These are phyloP conservation scores for Ficedula albicollis DNA, from an alignment of 2,797 vertebrate species.

Conservation along the genomic window DNA sequence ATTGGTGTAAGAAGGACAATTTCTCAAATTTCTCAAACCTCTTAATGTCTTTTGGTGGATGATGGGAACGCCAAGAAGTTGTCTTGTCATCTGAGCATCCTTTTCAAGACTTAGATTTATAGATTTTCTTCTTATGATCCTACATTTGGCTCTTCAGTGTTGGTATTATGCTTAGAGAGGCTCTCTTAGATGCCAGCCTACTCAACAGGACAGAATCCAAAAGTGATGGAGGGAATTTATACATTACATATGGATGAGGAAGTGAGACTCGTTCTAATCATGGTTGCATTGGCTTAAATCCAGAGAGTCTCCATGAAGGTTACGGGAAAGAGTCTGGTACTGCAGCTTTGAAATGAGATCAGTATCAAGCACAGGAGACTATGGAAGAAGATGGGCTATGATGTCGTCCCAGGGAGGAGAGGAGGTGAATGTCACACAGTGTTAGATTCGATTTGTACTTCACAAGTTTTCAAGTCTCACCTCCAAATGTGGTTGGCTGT, in stretches of 20 bases:
- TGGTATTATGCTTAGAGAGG: background rate
- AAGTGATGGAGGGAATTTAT: background rate
- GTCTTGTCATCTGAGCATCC: background rate
- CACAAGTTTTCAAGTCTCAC: background rate
- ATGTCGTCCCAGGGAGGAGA: background rate
- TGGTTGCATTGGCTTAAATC: background rate
- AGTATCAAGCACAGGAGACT: background rate
- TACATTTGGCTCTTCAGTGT: background rate
- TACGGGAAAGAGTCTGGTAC: background rate
- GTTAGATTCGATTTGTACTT: slow-evolving; percentile 10
- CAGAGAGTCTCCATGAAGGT: background rate
- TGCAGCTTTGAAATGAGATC: background rate
- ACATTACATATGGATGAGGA: background rate
- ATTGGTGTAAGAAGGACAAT: background rate
- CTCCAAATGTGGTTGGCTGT: background rate
- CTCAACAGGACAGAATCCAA: background rate
- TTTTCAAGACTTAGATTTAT: background rate
- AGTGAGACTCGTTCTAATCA: background rate
- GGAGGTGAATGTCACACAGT: background rate
- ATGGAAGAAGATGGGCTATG: background rate
- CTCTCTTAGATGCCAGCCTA: background rate
- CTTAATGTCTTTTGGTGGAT: background rate
- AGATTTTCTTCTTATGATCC: background rate
- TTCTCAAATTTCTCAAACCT: background rate
- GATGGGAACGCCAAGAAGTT: background rate